Evolutionary conservation across 2,113 vertebrate genomes (phyloP).

Genomic region (Oreochromis tanganicae): DNA sequence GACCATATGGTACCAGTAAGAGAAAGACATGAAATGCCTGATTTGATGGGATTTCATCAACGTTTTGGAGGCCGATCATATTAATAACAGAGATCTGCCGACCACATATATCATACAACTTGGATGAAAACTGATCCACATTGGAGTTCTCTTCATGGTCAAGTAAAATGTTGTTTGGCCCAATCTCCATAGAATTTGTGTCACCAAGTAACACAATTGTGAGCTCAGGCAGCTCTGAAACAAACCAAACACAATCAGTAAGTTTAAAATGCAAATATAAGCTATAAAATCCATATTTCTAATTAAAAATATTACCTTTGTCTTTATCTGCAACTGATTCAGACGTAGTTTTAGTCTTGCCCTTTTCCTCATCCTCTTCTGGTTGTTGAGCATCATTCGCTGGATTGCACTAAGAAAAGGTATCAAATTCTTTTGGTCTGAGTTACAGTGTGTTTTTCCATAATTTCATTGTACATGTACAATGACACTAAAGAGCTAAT

Average conservation of each 20-base stretch:
- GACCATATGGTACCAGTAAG: neutral
- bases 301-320: neutral
- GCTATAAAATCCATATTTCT: neutral
- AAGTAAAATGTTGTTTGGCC: neutral
- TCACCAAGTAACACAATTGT: neutral
- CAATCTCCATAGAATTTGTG: neutral
- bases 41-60: neutral
- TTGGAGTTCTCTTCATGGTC: neutral
- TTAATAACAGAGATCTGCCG: neutral
- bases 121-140: neutral
- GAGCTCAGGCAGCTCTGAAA: neutral
- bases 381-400: neutral
- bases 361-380: neutral
- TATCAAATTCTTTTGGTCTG: neutral
- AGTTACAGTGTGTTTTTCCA: neutral
- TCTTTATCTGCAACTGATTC: neutral
- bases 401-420: neutral
- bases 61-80: neutral
- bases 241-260: neutral
- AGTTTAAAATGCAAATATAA: neutral
- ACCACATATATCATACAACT: neutral
- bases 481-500: neutral
- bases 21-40: neutral
- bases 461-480: neutral
- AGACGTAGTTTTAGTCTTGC: neutral